Conservation (phyloP, 2,113 vertebrate genomes). For the Laterallus jamaicensis region DNA sequence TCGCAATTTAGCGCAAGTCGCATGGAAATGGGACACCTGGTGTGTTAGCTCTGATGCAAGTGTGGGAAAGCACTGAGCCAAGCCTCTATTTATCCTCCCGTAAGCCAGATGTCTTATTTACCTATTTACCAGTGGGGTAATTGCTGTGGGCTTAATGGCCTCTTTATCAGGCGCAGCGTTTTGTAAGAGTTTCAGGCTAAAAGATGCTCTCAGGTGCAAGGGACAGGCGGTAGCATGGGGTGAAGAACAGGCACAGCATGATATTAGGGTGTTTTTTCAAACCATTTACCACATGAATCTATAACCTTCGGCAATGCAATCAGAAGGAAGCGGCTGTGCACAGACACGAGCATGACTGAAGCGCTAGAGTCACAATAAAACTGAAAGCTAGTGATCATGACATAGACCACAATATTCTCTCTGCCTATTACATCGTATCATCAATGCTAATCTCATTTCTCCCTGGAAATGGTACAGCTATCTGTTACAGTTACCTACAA, state of each 20-base stretch:
- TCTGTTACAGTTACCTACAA: neutral
- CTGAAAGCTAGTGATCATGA: rapidly evolving
- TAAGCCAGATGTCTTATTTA: neutral
- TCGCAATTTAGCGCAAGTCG: neutral
- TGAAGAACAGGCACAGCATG: neutral
- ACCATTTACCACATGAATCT: neutral
- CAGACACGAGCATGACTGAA: neutral
- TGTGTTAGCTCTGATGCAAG: neutral
- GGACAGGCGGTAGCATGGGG: neutral
- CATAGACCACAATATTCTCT: neutral
- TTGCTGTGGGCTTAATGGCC: neutral
- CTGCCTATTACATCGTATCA: neutral
- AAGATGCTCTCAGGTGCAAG: neutral
- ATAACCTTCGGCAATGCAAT: neutral
- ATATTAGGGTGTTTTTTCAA: neutral
- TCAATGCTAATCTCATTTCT: neutral
- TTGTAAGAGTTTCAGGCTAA: neutral
- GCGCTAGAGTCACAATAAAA: neutral
- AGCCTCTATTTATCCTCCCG: neutral
- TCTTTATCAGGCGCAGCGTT: neutral
- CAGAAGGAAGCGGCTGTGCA: neutral
- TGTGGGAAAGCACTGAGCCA: neutral
- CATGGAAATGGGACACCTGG: neutral
- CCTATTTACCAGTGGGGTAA: neutral
- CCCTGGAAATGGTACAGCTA: neutral